Evolutionary conservation across 1,140 invertebrate genomes (phyloP), one percentile per base, ranked within the genome.

Genomic region (Leptopilina clavipes): DNA sequence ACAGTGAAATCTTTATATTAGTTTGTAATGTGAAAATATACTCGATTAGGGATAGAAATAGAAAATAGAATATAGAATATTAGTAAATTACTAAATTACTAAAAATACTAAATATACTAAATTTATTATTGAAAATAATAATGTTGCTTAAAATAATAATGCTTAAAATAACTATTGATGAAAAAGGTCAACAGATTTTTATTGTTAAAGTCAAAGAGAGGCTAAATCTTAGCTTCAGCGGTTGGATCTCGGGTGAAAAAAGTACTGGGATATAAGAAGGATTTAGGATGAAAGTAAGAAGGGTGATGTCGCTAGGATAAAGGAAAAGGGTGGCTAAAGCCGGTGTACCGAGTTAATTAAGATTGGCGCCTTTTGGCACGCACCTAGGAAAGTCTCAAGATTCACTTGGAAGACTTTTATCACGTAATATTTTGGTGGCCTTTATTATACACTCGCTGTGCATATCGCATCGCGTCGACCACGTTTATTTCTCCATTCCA

Each of bases 341-440:
- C 72, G 72, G 74, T 78, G 76, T 82, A 78, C 72, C 81, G 79
- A 86, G 84, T 86, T 86, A 86, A 86, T 86, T 86, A 86, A 86
- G 84, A 84, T 76, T 75, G 77, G 74, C 74, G 56, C 59, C 19
- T 65, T 65, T 37, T 65, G 19, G 59, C 59, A 65, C 59, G 59
- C 59, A 65, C 59, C 12, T 65, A 65, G 45, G 40, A 11, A 75
- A 71, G 8, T 43, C 73, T 40, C 76, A 44, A 31, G 48, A 71
- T 59, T 31, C 25, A n/a, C 59, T 65, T 65, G 59, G 12, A 31
- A 37, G 59, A 65, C 59, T 65, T 65, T 65, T 65, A 65, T 65
- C 59, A 65, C 59, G 59, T 31, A 31, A 65, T 65, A 65, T 65
- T 65, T 65, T 65, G 59, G 59, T 65, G 14, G 22, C 59, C 25